Base-by-base conservation (phyloP, 2,888 invertebrate genomes). In the Conistra vaccinii region DNA sequence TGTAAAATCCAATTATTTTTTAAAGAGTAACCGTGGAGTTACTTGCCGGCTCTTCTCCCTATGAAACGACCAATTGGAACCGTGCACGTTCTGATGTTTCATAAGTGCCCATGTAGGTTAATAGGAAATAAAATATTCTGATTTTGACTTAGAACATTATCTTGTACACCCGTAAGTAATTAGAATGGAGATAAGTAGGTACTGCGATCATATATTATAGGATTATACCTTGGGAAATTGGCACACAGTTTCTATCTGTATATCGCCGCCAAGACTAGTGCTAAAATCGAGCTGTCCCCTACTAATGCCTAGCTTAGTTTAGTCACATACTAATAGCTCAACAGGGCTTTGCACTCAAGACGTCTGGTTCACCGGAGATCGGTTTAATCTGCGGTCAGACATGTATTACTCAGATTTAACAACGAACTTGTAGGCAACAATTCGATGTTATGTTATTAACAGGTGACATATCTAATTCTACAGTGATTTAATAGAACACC, bases 331-430 rank as follows among this genome's bases (percentile, higher is more conserved):
- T 58, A 51, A 58, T 58, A 78, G 39, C 23, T 58, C 78, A 76
- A 75, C 75, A 68, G 78, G 17, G 48, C 39, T 78, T 68, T 51
- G 69, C 69, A 78, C 58, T 78, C 48, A 58, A 78, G 39, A 78
- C 26, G 48, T 68, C 58, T 68, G 42, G 48, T 42, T 32, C 68
- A 51, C n/a, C 29, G 39, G n/a, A 23, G 42, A 29, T 51, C 32
- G 23, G 32, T 42, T 17, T 67, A 51, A 58, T 32, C 69, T 68
- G 48, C 32, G 17, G 69, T 32, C 32, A 68, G 58, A 51, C 23
- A n/a, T 0, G 48, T 29, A 67, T 32, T 23, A 51, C 29, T 32
- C 23, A 42, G 57, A 58, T 58, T 67, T 42, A 42, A 39, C 12
- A 12, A 14, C 10, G 26, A 42, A 76, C 29, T 51, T 57, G n/a